Base-by-base conservation (phyloP, 1,140 invertebrate genomes). In the Dendrolimus punctatus region DNA sequence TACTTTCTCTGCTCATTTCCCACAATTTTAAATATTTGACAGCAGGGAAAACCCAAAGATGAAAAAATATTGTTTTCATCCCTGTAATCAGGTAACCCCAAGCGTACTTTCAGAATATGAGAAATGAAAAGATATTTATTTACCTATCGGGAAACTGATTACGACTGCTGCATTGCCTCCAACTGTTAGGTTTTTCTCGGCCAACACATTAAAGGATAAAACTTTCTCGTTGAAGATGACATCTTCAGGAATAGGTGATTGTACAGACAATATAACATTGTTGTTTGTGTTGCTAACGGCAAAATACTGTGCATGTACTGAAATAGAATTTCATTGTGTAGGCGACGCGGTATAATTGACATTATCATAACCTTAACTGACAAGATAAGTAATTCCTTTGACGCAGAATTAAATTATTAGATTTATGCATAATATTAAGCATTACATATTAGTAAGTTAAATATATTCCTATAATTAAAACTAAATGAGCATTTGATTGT, bases 251-350 rank as follows among this genome's bases (percentile, higher is more conserved):
- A 80, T 73, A 6, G 40, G 5, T 2, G 62, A 57, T 44, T 43
- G 51, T 6, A 71, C 39, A 9, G 49, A 40, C 42, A 80, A 38
- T 9, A 36, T 44, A 4, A 76, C 52, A 51, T 53, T 57, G 40
- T 75, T 69, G 1, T 41, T 54, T 37, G 6, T 48, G 7, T 43
- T n/a, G 10, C 37, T 53, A 7, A 75, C 45, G n/a, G 46, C 39
- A 49, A 80, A 80, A 59, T 67, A 78, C 36, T 71, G 46, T 23
- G 73, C 63, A 58, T 73, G 58, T 48, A 69, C 77, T 80, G 61
- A 53, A 72, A 78, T 51, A 40, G 41, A 43, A 36, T 6, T 2
- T 23, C 1, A 23, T 23, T 23, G 23, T 23, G 23, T 23, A 23
- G 23, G 23, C 23, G 23, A 23, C 23, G 23, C 3, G 23, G 23